Conservation (phyloP, 2,797 vertebrate species). For the Sandelia bainsii region DNA sequence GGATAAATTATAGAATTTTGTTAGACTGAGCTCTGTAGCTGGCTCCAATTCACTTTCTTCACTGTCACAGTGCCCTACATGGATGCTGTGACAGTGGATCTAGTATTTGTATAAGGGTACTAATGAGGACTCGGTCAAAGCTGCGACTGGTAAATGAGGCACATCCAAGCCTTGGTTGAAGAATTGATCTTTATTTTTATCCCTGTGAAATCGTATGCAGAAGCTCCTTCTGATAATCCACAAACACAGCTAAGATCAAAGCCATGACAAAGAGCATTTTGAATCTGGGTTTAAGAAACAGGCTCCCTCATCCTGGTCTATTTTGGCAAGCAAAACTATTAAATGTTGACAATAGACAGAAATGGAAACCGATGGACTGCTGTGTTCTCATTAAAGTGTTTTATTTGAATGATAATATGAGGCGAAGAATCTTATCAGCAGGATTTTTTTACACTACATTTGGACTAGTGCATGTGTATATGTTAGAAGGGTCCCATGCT, state of each 20-base stretch:
- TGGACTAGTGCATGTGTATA: background rate
- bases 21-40: slow-evolving; percentile 29
- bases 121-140: slow-evolving; percentile 67
- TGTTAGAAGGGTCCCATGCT: slow-evolving; percentile 1
- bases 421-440: background rate
- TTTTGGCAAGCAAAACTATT: slow-evolving; percentile 32
- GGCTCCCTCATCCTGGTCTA: slow-evolving; percentile 5
- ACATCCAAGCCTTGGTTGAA: slow-evolving; percentile 51
- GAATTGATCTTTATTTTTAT: slow-evolving; percentile 67
- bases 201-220: slow-evolving; percentile 56
- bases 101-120: slow-evolving; percentile 20
- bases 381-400: slow-evolving; percentile 35
- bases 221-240: slow-evolving; percentile 67
- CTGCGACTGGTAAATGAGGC: slow-evolving; percentile 56
- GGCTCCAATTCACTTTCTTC: slow-evolving; percentile 36
- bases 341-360: slow-evolving; percentile 33
- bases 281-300: slow-evolving; percentile 52
- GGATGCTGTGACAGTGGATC: slow-evolving; percentile 27
- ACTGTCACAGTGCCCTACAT: slow-evolving; percentile 21
- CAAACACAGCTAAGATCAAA: slow-evolving; percentile 68
- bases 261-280: slow-evolving; percentile 39
- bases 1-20: slow-evolving; percentile 47
- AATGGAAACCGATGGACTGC: background rate
- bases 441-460: slow-evolving; percentile 6
- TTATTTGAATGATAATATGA: slow-evolving; percentile 15